phyloP scores from a whole-genome alignment of 2,888 invertebrate species.

The Arrhopalites spinosus region DNA sequence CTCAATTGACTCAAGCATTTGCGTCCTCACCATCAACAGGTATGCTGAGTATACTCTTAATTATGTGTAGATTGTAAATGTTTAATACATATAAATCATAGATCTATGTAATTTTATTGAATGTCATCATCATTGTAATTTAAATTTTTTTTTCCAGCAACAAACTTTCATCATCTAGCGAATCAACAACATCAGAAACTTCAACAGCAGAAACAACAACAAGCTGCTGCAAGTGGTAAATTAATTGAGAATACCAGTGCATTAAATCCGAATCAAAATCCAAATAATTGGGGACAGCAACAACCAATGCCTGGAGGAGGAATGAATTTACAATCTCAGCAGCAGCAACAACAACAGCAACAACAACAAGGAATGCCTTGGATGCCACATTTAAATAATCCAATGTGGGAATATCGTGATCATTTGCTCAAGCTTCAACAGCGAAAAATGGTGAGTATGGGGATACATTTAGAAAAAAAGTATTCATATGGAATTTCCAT shows the following conservation, averaged over 20 bases:
- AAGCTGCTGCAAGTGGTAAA: constrained; percentile 44
- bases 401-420: constrained; percentile 52
- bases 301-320: background rate
- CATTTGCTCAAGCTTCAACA: constrained; percentile 50
- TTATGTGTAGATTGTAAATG: too few species aligned
- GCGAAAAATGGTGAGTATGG: constrained; percentile 49
- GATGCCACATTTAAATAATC: constrained; percentile 42
- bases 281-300: constrained; percentile 19
- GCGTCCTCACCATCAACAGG: background rate
- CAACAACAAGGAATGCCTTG: constrained; percentile 38
- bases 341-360: constrained; percentile 19
- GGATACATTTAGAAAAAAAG: background rate
- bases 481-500: background rate
- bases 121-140: too few species aligned
- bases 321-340: constrained; percentile 9
- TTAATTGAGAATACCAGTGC: constrained; percentile 19
- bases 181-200: constrained; percentile 41
- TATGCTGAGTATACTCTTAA: background rate
- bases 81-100: too few species aligned
- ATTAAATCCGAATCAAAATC: constrained; percentile 2
- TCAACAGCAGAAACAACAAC: constrained; percentile 41
- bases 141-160: constrained; percentile 26
- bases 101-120: too few species aligned
- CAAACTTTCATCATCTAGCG: constrained; percentile 32
- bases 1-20: constrained; percentile 58